Conservation (phyloP, 2,113 vertebrate genomes). For the Amphilophus citrinellus region DNA sequence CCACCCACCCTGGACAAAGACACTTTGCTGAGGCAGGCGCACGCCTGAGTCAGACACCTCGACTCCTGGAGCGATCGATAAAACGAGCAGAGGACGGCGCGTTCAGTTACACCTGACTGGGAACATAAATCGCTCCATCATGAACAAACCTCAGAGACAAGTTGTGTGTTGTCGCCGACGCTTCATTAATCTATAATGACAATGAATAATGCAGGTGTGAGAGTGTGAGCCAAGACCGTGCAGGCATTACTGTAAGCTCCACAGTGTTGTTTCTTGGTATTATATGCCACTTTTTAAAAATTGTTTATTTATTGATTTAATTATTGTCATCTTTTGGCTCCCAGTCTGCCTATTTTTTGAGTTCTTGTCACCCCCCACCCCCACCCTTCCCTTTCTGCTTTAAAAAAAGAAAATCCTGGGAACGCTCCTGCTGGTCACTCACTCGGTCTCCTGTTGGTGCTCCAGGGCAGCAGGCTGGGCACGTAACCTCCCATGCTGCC, state of each 20-base stretch:
- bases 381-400: too few species aligned
- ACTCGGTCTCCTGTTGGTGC: slow-evolving; percentile 91
- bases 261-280: not conserved
- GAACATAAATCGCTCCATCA: slow-evolving; percentile 19
- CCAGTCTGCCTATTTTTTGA: not conserved
- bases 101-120: not conserved
- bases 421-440: slow-evolving; percentile 23
- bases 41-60: not conserved
- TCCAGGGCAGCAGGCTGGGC: slow-evolving; percentile 90
- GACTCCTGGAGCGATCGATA: slow-evolving; percentile 39
- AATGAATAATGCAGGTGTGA: slow-evolving; percentile 45
- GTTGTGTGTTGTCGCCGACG: slow-evolving; percentile 31
- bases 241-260: not conserved
- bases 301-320: not conserved
- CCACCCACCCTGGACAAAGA: slow-evolving; percentile 66
- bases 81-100: not conserved
- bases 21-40: slow-evolving; percentile 27
- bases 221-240: not conserved
- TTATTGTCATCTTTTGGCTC: not conserved
- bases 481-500: slow-evolving; percentile 90
- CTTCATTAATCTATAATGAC: slow-evolving; percentile 53
- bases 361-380: not conserved
- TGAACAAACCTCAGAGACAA: slow-evolving; percentile 31
- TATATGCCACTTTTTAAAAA: not conserved
- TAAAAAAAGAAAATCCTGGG: too few species aligned